Evolutionary conservation across 2,888 invertebrate species (phyloP), one percentile per base, ranked within the genome.

Genomic region (Polyploca ridens): DNA sequence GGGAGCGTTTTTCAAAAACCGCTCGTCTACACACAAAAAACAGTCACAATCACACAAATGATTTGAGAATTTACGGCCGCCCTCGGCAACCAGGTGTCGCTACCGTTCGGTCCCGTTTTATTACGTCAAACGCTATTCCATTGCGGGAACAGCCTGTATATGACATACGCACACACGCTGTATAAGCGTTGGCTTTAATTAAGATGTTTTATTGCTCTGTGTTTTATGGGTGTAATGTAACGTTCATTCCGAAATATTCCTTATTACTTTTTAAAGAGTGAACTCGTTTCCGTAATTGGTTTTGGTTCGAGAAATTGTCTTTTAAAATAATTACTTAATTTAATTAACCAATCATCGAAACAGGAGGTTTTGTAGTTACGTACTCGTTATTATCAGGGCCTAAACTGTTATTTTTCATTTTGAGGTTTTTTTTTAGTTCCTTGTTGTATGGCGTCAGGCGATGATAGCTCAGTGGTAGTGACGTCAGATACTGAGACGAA

Each of bases 61-160:
- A 83, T 80, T 80, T 72, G 69, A 73, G 78, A 78, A 78, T 82
- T 82, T 82, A 82, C 81, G 78, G 74, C 76, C 60, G 27, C 65
- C 62, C 62, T 67, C 60, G 70, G 46, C n/a, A 70, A 72, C 73
- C 82, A 79, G 77, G 76, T 71, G 77, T 64, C 65, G 49, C 27
- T 16, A 13, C 59, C 60, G 64, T 44, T 57, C 69, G 62, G 60
- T 71, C 67, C 67, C 59, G 64, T 75, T 77, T 79, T 78, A 77
- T 78, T 75, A 69, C 76, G 57, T 46, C 62, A 54, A 54, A 54
- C 19, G 54, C 19, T 54, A 54, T 54, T 54, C 54, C 54, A 54
- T 54, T 54, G 63, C 64, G 60, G 63, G 65, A 75, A 67, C 75
- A 69, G 54, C 70, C 70, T 76, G 70, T 76, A 71, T 71, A 76